These are phyloP conservation scores for Syngnathus acus DNA, from an alignment of 2,797 vertebrate species.

Conservation along the genomic window DNA sequence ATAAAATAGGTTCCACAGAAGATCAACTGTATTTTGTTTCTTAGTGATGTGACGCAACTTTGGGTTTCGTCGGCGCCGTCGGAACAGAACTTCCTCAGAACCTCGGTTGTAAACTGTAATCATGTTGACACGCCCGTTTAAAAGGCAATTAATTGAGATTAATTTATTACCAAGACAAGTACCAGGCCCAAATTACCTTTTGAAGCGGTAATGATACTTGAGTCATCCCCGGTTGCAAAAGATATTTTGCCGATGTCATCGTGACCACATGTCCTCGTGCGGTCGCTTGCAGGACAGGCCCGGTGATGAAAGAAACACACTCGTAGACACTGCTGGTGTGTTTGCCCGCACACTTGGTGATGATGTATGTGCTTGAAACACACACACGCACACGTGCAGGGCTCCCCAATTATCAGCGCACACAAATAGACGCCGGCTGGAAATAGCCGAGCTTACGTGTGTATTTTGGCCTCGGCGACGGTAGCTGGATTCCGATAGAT, in stretches of 20 bases:
- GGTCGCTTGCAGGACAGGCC: neutral
- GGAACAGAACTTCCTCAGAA: neutral
- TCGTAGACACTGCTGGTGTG: constrained; percentile 11
- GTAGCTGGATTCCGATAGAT: constrained; percentile 59
- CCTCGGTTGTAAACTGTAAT: neutral
- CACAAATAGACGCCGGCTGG: constrained; percentile 54
- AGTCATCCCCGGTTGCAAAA: neutral
- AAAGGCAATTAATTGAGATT: neutral
- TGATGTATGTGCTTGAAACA: constrained; percentile 28
- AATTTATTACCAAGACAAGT: neutral
- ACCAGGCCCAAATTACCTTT: neutral
- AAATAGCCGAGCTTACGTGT: constrained; percentile 57
- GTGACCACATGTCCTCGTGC: neutral
- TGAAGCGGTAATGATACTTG: neutral
- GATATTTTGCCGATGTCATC: neutral
- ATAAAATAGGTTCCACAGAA: neutral
- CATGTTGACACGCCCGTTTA: neutral
- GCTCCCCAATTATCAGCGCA: constrained; percentile 42
- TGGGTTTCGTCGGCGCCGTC: neutral
- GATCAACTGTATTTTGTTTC: too few relatives aligned
- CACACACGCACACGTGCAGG: constrained; percentile 20
- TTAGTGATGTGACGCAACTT: neutral
- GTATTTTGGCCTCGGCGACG: constrained; percentile 63
- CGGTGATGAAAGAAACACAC: neutral
- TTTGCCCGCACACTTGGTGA: constrained; percentile 20